Evolutionary conservation across 2,888 invertebrate genomes (phyloP).

Genomic region (Amphiduros pacificus): DNA sequence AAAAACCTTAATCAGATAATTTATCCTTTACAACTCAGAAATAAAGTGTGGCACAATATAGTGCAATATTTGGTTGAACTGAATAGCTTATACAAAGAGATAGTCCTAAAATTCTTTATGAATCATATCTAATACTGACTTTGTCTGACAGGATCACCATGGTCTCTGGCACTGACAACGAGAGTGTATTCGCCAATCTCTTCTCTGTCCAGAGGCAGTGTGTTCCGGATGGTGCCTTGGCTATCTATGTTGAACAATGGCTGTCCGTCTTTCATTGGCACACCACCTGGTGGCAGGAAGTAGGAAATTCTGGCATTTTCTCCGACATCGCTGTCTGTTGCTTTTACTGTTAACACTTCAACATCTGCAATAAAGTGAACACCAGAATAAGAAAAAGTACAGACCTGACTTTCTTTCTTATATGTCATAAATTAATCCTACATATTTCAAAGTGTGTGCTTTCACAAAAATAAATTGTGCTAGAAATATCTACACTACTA

Average conservation of each 20-base stretch:
- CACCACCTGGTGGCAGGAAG: too few species aligned
- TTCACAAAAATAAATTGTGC: too few species aligned
- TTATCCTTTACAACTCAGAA: too few species aligned
- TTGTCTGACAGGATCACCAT: slow-evolving; percentile 7
- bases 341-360: slow-evolving; percentile 25
- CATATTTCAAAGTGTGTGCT: too few species aligned
- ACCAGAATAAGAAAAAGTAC: too few species aligned
- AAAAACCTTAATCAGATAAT: too few species aligned
- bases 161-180: slow-evolving; percentile 21
- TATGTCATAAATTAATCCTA: too few species aligned
- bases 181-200: slow-evolving; percentile 16
- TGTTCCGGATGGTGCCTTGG: not conserved
- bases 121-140: slow-evolving; percentile 14
- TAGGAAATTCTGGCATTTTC: slow-evolving; percentile 22
- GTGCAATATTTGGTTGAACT: not conserved
- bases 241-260: not conserved
- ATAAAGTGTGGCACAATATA: too few species aligned
- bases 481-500: too few species aligned
- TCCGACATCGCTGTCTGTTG: slow-evolving; percentile 27
- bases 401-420: too few species aligned
- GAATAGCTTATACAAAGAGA: not conserved
- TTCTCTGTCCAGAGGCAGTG: slow-evolving; percentile 15
- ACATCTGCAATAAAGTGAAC: too few species aligned
- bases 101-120: too few species aligned
- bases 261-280: not conserved